Conservation (phyloP, 2,113 vertebrate genomes). For the Gymnarchus niloticus region DNA sequence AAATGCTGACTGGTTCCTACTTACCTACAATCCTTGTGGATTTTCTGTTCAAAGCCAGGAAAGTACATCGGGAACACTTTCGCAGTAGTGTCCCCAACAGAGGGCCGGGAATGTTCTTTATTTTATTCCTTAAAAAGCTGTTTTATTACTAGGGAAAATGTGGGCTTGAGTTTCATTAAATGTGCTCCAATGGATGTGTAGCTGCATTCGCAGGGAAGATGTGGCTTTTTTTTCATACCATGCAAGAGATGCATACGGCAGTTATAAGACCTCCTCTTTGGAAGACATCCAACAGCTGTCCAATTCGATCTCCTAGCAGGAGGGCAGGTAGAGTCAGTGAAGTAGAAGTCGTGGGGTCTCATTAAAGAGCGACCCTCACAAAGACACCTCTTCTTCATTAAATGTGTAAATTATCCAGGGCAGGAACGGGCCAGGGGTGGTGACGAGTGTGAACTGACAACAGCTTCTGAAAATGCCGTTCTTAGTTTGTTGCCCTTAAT, state of each 20-base stretch:
- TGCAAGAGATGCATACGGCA: neutral
- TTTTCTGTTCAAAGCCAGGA: neutral
- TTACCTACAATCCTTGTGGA: neutral
- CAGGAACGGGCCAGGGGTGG: neutral
- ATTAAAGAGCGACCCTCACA: constrained; percentile 30
- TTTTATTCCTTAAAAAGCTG: no score
- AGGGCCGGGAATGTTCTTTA: no score
- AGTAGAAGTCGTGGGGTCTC: constrained; percentile 38
- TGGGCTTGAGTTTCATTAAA: no score
- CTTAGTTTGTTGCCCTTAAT: neutral
- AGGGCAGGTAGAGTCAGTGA: constrained; percentile 33
- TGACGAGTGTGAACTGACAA: neutral
- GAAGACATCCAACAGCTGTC: constrained; percentile 53
- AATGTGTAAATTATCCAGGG: constrained; percentile 1
- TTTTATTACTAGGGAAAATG: no score
- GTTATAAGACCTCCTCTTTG: constrained; percentile 26
- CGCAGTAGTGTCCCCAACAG: neutral
- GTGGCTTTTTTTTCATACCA: neutral
- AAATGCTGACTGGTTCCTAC: neutral
- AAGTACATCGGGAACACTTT: neutral
- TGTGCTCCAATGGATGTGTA: neutral
- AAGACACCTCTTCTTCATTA: constrained; percentile 44
- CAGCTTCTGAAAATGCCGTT: neutral
- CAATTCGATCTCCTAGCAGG: constrained; percentile 37
- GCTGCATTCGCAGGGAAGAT: neutral